Conservation (phyloP, 2,113 vertebrate genomes). For the Colaptes auratus region DNA sequence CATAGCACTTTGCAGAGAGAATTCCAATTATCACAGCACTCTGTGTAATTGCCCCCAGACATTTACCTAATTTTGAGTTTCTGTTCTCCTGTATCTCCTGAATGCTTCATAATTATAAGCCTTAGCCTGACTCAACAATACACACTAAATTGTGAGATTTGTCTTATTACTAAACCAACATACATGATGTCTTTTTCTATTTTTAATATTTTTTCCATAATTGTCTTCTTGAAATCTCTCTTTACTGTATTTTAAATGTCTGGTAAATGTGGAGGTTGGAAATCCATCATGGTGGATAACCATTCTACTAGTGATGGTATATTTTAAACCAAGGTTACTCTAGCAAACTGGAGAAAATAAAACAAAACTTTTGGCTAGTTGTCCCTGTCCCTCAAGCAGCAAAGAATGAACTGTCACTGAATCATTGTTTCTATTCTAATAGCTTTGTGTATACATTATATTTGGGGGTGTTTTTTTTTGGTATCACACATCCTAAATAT, state of each 20-base stretch:
- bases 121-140: background rate
- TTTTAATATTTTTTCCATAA: background rate
- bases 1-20: background rate
- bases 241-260: background rate
- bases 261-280: background rate
- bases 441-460: background rate
- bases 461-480: background rate
- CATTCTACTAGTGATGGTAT: accelerated
- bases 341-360: background rate
- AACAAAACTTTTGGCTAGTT: background rate
- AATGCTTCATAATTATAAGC: background rate
- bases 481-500: background rate
- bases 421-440: background rate
- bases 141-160: background rate
- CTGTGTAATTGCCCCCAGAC: background rate
- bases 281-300: background rate
- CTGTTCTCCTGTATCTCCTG: background rate
- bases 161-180: background rate
- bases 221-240: background rate
- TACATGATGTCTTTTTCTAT: background rate
- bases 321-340: background rate
- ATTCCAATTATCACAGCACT: background rate
- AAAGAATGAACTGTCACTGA: background rate
- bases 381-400: background rate
- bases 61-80: background rate